Conservation (phyloP, 64 coral and sea anemone species). For the Pachyseris speciosa region DNA sequence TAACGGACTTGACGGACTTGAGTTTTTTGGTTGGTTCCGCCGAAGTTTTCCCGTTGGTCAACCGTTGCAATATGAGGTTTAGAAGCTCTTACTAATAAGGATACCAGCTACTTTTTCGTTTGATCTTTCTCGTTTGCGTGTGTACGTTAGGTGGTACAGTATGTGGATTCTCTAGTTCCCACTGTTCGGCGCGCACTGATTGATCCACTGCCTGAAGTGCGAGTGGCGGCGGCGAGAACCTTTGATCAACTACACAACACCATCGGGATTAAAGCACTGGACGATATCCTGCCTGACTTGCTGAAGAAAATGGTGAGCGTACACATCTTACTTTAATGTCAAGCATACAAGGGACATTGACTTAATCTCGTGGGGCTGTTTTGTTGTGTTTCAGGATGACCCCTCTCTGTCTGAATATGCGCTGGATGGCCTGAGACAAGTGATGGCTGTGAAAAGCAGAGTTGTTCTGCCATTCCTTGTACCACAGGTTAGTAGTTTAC, state of each 20-base stretch:
- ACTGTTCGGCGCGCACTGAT: slow-evolving; percentile 89
- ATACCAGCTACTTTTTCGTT: not conserved
- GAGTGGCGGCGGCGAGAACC: slow-evolving; percentile 80
- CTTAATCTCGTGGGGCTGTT: not conserved
- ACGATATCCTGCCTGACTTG: slow-evolving; percentile 90
- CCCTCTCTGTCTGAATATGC: slow-evolving; percentile 78
- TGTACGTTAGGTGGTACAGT: slow-evolving; percentile 70
- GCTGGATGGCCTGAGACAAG: slow-evolving; percentile 90
- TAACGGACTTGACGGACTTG: too few species aligned
- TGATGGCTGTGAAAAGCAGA: slow-evolving; percentile 96
- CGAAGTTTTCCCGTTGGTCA: not conserved
- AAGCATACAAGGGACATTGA: not conserved
- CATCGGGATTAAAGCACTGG: slow-evolving; percentile 86
- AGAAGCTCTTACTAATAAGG: not conserved
- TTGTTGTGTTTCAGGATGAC: slow-evolving; percentile 67
- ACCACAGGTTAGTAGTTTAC: slow-evolving; percentile 74
- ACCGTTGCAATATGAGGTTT: not conserved
- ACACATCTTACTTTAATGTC: not conserved
- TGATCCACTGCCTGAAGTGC: slow-evolving; percentile 86
- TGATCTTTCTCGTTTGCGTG: not conserved
- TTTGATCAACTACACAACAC: slow-evolving; percentile 95
- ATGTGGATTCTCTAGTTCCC: slow-evolving; percentile 89
- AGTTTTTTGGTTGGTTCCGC: too few species aligned
- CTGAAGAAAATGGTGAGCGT: slow-evolving; percentile 80
- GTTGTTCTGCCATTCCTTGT: slow-evolving; percentile 94